These are phyloP conservation scores for Cyanoderma ruficeps DNA, from an alignment of 2,113 vertebrate species.

Conservation along the genomic window DNA sequence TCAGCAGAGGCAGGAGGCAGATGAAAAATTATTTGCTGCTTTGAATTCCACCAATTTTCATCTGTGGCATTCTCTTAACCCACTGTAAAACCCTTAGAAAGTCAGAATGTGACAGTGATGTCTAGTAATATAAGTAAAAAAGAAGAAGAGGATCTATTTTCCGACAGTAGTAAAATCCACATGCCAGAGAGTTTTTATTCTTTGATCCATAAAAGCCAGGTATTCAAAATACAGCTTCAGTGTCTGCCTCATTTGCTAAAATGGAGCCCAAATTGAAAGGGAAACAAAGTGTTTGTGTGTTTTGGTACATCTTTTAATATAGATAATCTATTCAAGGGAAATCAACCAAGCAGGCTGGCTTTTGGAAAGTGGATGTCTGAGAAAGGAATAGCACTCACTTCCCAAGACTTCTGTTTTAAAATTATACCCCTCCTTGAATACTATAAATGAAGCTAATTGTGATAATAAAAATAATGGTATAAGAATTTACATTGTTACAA, in stretches of 20 bases:
- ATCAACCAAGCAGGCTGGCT: not conserved
- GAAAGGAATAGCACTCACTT: not conserved
- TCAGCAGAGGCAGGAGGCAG: not conserved
- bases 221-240: not conserved
- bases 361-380: not conserved
- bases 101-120: not conserved
- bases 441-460: not conserved
- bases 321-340: not conserved
- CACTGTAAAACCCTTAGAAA: not conserved
- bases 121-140: not conserved
- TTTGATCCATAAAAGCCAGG: slow-evolving; percentile 2
- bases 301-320: not conserved
- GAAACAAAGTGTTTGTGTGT: not conserved
- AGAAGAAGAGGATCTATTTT: not conserved
- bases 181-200: not conserved
- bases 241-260: not conserved
- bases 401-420: not conserved
- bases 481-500: not conserved
- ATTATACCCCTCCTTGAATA: not conserved
- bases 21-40: slow-evolving; percentile 11
- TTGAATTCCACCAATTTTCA: not conserved
- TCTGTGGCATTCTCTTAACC: not conserved
- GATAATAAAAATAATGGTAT: not conserved
- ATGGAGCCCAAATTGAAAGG: not conserved
- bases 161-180: not conserved